Evolutionary conservation across 2,113 vertebrate species (phyloP), one percentile per base, ranked within the genome.

Genomic region (Trochalopteron elliotii): DNA sequence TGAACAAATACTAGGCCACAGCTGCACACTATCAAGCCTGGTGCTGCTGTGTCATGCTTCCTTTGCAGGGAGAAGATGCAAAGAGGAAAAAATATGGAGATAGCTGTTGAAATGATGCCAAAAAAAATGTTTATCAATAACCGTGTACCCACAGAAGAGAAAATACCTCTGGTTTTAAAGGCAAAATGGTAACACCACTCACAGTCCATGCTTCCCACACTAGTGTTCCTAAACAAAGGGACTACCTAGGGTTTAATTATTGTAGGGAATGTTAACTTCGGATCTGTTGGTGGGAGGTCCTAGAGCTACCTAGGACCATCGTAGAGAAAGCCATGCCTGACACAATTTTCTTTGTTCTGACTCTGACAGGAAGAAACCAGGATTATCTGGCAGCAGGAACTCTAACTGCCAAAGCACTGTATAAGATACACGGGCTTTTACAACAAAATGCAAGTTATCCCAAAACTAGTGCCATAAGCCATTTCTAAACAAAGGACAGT

Each of bases 271-370:
- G 16, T 59, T 45, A 59, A 47, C 40, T 16, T 14, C 33, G 49
- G n/a, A 76, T 5, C 15, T 23, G 10, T 2, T 0, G 0, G 16
- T 21, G 9, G 12, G 19, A n/a, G 33, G 42, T 44, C 42, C 42
- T 44, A 82, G 21, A 57, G 35, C 37, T 27, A 44, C 27, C 17
- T 53, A 35, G 35, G 23, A 60, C 39, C 56, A 69, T 35, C 17
- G 39, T 12, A 27, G 15, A 6, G 0, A 85, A 83, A 90, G 8
- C 37, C 21, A 28, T 5, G 7, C 28, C 37, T 45, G 39, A 28
- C 35, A 22, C 23, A 12, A 2, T 27, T 28, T 45, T 44, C 3
- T 12, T 30, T 49, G n/a, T 27, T 19, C 60, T 30, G 28, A 56
- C 33, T 78, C 78, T 45, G 39, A 55, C 22, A 71, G 39, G 25